Evolutionary conservation across 92 coral and sea anemone species (phyloP).

Genomic region (Heliopora coerulea): DNA sequence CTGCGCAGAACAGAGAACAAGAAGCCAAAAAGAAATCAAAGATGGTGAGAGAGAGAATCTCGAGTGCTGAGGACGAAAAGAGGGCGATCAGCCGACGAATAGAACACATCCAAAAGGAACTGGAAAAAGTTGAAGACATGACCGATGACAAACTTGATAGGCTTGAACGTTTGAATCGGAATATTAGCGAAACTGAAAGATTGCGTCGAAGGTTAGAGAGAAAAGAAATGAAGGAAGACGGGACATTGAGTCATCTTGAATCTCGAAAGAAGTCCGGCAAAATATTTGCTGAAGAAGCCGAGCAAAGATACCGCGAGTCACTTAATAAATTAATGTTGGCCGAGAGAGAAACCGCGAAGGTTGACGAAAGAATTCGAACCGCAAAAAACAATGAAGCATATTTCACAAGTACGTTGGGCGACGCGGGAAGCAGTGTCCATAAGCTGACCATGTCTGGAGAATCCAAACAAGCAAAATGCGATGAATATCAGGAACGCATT

Average conservation of each 20-base stretch:
- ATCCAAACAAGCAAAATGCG: slow-evolving; percentile 19
- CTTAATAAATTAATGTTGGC: slow-evolving; percentile 11
- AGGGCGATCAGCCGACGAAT: background rate
- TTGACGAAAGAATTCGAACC: slow-evolving; percentile 18
- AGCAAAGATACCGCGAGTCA: slow-evolving; percentile 14
- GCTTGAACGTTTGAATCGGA: slow-evolving; percentile 12
- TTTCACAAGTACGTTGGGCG: slow-evolving; percentile 10
- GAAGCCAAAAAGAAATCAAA: background rate
- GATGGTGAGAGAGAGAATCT: background rate
- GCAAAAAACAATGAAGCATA: slow-evolving; percentile 18
- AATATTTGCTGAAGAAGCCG: background rate
- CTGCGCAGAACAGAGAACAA: slow-evolving; percentile 13
- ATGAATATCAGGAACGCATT: slow-evolving; percentile 18
- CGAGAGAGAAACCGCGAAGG: slow-evolving; percentile 8
- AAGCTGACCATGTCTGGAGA: slow-evolving; percentile 20
- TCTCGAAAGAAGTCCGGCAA: slow-evolving; percentile 18
- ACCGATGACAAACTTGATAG: slow-evolving; percentile 15
- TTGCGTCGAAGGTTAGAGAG: background rate
- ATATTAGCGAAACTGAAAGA: slow-evolving; percentile 1
- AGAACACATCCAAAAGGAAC: background rate
- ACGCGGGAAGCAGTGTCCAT: background rate
- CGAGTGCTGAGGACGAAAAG: slow-evolving; percentile 11
- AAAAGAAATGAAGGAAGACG: slow-evolving; percentile 19
- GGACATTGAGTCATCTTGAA: slow-evolving; percentile 1
- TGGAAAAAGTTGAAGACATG: slow-evolving; percentile 17